Base-by-base conservation (phyloP, 2,113 vertebrate genomes). In the Hemicordylus capensis region DNA sequence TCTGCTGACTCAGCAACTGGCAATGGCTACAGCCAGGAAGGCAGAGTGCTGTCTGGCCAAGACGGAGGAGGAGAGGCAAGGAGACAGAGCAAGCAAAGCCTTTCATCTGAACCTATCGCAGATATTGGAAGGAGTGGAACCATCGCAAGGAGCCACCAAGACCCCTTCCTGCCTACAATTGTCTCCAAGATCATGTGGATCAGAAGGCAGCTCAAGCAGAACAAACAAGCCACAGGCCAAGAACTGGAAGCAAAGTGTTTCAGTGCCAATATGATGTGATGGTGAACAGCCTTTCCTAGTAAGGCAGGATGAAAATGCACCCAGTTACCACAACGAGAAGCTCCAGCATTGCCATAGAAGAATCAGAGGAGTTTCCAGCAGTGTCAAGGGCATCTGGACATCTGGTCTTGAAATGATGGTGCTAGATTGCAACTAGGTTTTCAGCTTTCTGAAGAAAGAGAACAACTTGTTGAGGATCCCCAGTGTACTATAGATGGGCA, bases 1-100 rank as follows among this genome's bases (percentile, higher is more conserved):
- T 58, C 78, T 81, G 85, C 48, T 76, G 85, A 58, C 28, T 48
- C 61, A 81, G 61, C 59, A 34, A 76, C 44, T 37, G 59, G 46
- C 19, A 66, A 14, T 46, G n/a, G 11, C 26, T 63, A 17, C 78
- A 80, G 44, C 56, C 76, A 63, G 22, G 56, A 54, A 54, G 51
- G 3, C 51, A 54, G 51, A 44, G 31, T 59, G 79, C 79, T 51
- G 46, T 20, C 72, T 31, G 15, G 61, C 79, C 61, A 76, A 46
- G 51, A 34, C 26, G 79, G 56, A 67, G 22, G 4, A 48, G 8
- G 34, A 80, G 34, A 61, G 42, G 17, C 34, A 34, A n/a, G 66
- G 24, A 37, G 48, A 37, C 19, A 19, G 73, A 44, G 82, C 31
- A 37, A 67, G 39, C 39, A 6, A 15, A 19, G 20, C n/a, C 48